Base-by-base conservation (phyloP, 2,113 vertebrate genomes). In the Lampris megalopsis region DNA sequence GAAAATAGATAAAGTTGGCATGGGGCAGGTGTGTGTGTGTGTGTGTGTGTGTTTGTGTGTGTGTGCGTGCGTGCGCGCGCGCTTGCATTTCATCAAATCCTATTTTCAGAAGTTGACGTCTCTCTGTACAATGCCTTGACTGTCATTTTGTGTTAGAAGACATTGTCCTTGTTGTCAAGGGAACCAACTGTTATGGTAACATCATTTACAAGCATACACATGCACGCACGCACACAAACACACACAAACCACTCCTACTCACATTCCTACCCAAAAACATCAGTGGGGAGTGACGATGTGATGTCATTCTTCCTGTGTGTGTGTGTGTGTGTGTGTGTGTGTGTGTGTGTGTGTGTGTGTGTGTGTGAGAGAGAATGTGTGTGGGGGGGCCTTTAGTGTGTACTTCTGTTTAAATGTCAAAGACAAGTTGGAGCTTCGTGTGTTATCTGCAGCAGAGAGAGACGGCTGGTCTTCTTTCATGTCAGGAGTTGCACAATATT, bases 161-260 rank as follows among this genome's bases (percentile, higher is more conserved):
- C 68, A 89, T 89, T 92, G 89, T 87, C 68, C 13, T 67, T 80
- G 87, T 92, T 84, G 63, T 84, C 82, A 64, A 59, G 84, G 75
- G 65, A 86, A 92, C 92, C 49, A 71, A 73, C 73, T 91, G 86
- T 92, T 91, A 48, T 89, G 87, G 77, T 84, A 84, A 72, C 75
- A 82, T 68, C 49, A 79, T 67, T 43, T 62, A 54, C 7, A 10
- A 38, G 1, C 11, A 41, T 72, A 11, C 42, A 53, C 47, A 49
- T 40, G n/a, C 35, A 24, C 59, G 41, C 6, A 38, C 37, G 41
- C 59, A 56, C 8, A 45, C 59, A 50, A 9, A 43, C 47, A 42
- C 59, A 68, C 41, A 37, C 56, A 52, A 42, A 38, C 48, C 57
- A 47, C 62, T 45, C 47, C 9, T 10, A 50, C 63, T 4, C 35